Evolutionary conservation across 2,113 vertebrate species (phyloP), one percentile per base, ranked within the genome.

Genomic region (Neoarius graeffei): DNA sequence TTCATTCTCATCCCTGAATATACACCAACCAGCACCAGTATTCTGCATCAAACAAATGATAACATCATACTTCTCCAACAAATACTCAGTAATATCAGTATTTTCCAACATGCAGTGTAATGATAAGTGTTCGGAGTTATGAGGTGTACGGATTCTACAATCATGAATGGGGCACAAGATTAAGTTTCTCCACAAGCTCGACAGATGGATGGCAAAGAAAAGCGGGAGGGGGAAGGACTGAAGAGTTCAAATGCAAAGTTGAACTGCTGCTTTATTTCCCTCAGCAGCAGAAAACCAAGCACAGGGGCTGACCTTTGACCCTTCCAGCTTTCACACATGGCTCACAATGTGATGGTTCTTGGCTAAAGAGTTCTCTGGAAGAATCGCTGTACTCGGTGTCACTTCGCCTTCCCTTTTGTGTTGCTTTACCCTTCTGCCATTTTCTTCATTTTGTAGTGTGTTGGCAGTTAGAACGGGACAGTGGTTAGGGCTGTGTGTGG

Each of bases 241-340:
- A 86, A 79, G 52, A 81, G 85, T 86, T 86, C 76, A 81, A 81
- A 52, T 54, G 52, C 60, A 64, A 50, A 35, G 25, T n/a, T 42
- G 25, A 52, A 50, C 57, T 81, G 76, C 52, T 86, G 52, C 67
- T 85, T 48, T 80, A 52, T 84, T 86, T 59, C 84, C 23, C 35
- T 25, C 60, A 71, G 27, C 71, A 83, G 66, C 83, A 83, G 71
- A 64, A 83, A 59, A 54, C 59, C 83, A n/a, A 56, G 25, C 25
- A 82, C 50, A 50, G 54, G n/a, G 80, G 74, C 67, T 86, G 67
- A 88, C 83, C 81, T 83, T 56, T 83, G 80, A 87, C 87, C 67
- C 17, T 66, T 82, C 19, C 81, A 50, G 50, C 77, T 52, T 85
- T 85, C 74, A 85, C 60, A 77, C 52, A 84, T 62, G 69, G 35